A percentile compares a stretch with the other conserved stretches of the same genome.
Evolutionary conservation across 2,888 invertebrate genomes (phyloP).

Genomic region (Apamea crenata): DNA sequence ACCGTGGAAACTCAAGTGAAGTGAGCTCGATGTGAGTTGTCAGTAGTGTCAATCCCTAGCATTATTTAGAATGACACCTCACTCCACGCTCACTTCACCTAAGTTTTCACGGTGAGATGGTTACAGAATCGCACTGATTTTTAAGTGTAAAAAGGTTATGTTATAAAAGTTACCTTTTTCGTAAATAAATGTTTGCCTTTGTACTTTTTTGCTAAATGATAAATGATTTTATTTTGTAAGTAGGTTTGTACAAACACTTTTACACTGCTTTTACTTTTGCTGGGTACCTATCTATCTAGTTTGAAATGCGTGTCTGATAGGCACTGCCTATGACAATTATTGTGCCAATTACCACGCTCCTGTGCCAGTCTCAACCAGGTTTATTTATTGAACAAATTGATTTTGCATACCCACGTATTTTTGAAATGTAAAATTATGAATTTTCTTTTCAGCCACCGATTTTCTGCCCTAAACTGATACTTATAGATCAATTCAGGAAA

Average conservation of each 20-base stretch:
- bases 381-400: neutral
- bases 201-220: neutral
- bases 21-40: too few species aligned
- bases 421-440: conserved; percentile 1
- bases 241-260: too few species aligned
- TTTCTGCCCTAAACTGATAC: neutral
- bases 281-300: neutral
- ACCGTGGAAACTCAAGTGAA: too few species aligned
- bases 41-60: too few species aligned
- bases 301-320: neutral
- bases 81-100: too few species aligned
- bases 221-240: too few species aligned
- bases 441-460: neutral
- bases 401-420: neutral
- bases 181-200: neutral
- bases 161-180: neutral
- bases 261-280: too few species aligned
- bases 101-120: too few species aligned
- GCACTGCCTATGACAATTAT: neutral
- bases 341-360: too few species aligned
- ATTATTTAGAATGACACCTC: too few species aligned
- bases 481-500: neutral
- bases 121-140: too few species aligned
- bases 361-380: too few species aligned
- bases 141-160: neutral